Percentiles rank a stretch among this genome's conserved stretches.
phyloP scores from a whole-genome alignment of 1,140 invertebrate species.

The Cherax destructor region DNA sequence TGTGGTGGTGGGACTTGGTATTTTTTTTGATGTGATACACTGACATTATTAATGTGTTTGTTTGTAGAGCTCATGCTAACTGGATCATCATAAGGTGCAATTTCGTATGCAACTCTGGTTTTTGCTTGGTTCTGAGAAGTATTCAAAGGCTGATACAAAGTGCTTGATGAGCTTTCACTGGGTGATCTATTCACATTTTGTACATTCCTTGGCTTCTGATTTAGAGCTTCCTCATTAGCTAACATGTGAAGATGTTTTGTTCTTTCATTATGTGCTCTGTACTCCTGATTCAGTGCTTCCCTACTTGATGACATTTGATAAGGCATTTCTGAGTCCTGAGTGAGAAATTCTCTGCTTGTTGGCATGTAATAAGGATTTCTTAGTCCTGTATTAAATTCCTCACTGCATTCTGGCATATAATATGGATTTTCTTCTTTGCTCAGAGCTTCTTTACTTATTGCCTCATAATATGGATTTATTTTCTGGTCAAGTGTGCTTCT shows the following conservation, averaged over 20 bases:
- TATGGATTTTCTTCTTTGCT: not conserved
- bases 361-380: not conserved
- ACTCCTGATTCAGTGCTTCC: not conserved
- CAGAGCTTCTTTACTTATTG: not conserved
- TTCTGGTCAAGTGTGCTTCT: not conserved
- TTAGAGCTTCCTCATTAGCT: not conserved
- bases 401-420: no score
- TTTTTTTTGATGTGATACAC: not conserved
- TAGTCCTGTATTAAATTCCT: not conserved
- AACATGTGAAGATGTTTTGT: not conserved
- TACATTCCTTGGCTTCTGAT: not conserved
- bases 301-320: slow-evolving; percentile 7
- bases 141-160: slow-evolving; percentile 33
- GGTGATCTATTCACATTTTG: slow-evolving; percentile 8
- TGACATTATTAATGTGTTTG: not conserved
- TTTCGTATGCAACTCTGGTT: slow-evolving; percentile 12
- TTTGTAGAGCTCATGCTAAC: no score
- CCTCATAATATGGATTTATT: not conserved
- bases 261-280: not conserved
- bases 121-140: not conserved
- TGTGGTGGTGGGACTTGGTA: not conserved
- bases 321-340: not conserved
- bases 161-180: slow-evolving; percentile 38
- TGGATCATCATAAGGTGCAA: slow-evolving; percentile 36
- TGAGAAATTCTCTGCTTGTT: not conserved